phyloP scores from a whole-genome alignment of 2,888 invertebrate species.

The Lasius platythorax region DNA sequence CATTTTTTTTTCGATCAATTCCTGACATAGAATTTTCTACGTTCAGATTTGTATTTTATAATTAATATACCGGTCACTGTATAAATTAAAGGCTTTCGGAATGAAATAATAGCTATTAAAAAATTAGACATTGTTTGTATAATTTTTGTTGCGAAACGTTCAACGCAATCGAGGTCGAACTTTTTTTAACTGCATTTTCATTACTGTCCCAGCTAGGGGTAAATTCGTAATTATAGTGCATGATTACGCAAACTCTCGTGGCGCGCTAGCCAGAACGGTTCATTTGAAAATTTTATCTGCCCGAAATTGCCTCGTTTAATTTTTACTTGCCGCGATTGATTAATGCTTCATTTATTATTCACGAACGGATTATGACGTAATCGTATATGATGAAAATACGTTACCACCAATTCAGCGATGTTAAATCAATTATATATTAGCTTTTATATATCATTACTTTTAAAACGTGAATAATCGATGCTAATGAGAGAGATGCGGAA shows the following conservation, averaged over 20 bases:
- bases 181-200: slow-evolving; percentile 27
- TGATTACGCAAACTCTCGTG: slow-evolving; percentile 37
- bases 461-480: not conserved
- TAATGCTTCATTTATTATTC: slow-evolving; percentile 46
- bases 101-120: slow-evolving; percentile 1
- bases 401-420: not conserved
- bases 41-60: slow-evolving; percentile 1
- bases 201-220: not conserved
- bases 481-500: not conserved
- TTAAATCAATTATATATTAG: slow-evolving; percentile 20
- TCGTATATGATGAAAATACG: slow-evolving; percentile 4
- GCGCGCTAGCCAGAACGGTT: not conserved
- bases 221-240: slow-evolving; percentile 32
- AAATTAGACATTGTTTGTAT: not conserved
- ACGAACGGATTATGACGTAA: slow-evolving; percentile 34
- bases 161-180: not conserved
- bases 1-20: not conserved
- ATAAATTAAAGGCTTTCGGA: not conserved
- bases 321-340: slow-evolving; percentile 43
- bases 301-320: slow-evolving; percentile 40
- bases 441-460: slow-evolving; percentile 4
- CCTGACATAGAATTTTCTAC: not conserved
- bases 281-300: slow-evolving; percentile 48
- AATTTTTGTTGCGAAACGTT: slow-evolving; percentile 16
- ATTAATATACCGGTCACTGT: not conserved